Percentiles rank a stretch among this genome's conserved stretches.
Evolutionary conservation across 2,797 vertebrate genomes (phyloP).

Genomic region (Bryconaethiops microstoma): DNA sequence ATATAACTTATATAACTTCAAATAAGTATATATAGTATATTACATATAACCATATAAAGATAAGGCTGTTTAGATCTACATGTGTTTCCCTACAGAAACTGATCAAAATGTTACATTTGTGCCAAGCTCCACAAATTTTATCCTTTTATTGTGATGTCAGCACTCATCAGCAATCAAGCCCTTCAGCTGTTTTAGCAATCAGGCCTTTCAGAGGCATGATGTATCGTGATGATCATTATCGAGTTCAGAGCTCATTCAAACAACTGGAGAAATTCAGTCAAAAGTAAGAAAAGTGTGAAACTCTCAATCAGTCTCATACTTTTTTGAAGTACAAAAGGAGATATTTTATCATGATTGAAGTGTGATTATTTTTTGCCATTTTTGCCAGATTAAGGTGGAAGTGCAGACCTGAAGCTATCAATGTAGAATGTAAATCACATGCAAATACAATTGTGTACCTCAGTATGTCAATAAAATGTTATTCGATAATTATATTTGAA

Average conservation of each 20-base stretch:
- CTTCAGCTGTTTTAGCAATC: not conserved
- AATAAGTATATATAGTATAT: too few relatives aligned
- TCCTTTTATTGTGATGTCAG: not conserved
- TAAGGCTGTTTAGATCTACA: too few relatives aligned
- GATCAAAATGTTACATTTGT: not conserved
- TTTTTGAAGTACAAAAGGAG: not conserved
- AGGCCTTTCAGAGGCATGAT: not conserved
- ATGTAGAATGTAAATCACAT: not conserved
- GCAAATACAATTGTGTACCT: not conserved
- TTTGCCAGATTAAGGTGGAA: too few relatives aligned
- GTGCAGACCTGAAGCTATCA: not conserved
- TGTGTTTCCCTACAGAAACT: not conserved
- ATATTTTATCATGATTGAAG: not conserved
- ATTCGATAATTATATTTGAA: not conserved
- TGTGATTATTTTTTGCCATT: too few relatives aligned
- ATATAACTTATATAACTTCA: too few relatives aligned
- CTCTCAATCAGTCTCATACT: not conserved
- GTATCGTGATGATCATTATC: too few relatives aligned
- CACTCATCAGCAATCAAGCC: not conserved
- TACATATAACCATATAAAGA: too few relatives aligned
- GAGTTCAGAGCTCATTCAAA: too few relatives aligned
- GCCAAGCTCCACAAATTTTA: not conserved
- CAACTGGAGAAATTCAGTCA: too few relatives aligned
- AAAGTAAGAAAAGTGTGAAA: too few relatives aligned
- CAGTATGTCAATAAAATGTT: not conserved